Conservation (phyloP, 2,888 invertebrate species). For the Catocala nupta region DNA sequence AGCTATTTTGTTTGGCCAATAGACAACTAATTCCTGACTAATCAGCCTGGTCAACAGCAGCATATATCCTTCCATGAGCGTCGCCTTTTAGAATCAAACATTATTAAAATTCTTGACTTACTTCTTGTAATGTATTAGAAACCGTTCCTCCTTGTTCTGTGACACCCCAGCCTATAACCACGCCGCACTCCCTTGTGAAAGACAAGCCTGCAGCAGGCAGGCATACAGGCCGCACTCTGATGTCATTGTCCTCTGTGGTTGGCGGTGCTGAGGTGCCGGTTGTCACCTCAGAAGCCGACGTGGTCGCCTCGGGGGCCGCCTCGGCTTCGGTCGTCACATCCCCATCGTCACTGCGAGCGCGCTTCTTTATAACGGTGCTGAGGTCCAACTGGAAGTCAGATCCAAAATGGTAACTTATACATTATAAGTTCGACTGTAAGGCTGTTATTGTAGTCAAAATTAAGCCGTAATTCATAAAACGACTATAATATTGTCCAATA, state of each 20-base stretch:
- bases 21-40: no score
- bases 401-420: not conserved
- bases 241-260: conserved; percentile 58
- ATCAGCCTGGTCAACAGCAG: no score
- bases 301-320: not conserved
- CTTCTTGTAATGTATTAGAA: conserved; percentile 91
- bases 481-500: no score
- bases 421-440: no score
- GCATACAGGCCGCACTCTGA: conserved; percentile 91
- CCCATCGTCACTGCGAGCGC: conserved; percentile 44
- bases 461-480: no score
- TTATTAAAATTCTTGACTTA: conserved; percentile 58
- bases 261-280: not conserved
- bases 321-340: conserved; percentile 5
- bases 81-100: not conserved
- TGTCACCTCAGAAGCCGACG: not conserved
- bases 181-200: conserved; percentile 83
- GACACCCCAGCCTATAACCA: conserved; percentile 94
- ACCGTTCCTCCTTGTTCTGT: conserved; percentile 90
- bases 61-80: no score
- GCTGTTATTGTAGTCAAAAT: no score
- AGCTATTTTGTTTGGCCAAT: no score
- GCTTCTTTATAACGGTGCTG: conserved; percentile 72
- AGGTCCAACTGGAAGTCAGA: conserved; percentile 69
- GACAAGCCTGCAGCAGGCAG: conserved; percentile 89